phyloP scores from a whole-genome alignment of 2,888 invertebrate genomes.

The Trachelus stipa region DNA sequence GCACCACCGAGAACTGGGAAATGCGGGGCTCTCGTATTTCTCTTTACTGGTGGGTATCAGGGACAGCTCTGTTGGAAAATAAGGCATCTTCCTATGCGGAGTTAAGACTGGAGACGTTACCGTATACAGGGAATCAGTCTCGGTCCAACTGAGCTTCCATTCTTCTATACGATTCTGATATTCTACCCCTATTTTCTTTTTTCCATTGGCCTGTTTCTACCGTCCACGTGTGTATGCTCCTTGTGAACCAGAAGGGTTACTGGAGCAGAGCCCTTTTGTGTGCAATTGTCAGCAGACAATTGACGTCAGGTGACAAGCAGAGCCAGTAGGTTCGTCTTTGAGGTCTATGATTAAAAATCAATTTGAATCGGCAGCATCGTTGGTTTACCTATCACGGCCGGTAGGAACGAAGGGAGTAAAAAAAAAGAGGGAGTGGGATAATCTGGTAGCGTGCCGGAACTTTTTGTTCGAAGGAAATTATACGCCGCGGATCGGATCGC shows the following conservation, averaged over 20 bases:
- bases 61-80: conserved; percentile 22
- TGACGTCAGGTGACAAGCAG: conserved; percentile 22
- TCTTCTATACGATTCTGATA: background rate
- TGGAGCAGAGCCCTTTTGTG: background rate
- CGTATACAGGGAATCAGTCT: background rate
- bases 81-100: conserved; percentile 6
- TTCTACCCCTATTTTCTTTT: background rate
- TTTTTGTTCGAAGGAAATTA: conserved; percentile 31
- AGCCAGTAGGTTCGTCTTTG: background rate
- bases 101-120: background rate
- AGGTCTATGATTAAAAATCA: conserved; percentile 30
- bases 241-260: background rate
- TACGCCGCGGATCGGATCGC: conserved; percentile 35
- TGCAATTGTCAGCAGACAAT: conserved; percentile 1
- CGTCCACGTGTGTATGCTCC: background rate
- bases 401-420: background rate
- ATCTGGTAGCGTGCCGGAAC: conserved; percentile 23
- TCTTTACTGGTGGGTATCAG: conserved; percentile 19
- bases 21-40: conserved; percentile 24
- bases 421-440: background rate
- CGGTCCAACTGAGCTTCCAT: background rate
- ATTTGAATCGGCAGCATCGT: conserved; percentile 18
- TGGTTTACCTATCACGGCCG: background rate
- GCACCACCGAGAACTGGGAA: conserved; percentile 40
- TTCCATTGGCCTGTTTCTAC: background rate